A percentile compares a stretch with the other conserved stretches of the same genome.
Conservation (phyloP, 2,888 invertebrate genomes). For the Apamea monoglypha region DNA sequence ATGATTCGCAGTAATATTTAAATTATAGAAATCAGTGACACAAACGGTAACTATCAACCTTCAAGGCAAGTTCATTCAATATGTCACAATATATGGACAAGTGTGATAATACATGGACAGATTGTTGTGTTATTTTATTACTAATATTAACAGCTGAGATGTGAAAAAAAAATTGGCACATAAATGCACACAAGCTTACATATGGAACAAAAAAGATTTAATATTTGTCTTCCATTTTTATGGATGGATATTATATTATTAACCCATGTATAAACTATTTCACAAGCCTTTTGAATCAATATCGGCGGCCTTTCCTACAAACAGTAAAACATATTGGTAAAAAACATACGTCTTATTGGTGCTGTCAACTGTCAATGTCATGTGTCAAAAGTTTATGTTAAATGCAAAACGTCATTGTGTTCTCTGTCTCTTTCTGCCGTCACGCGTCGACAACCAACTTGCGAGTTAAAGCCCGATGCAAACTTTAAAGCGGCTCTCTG, state of each 20-base stretch:
- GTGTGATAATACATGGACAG: constrained; percentile 28
- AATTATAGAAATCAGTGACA: constrained; percentile 18
- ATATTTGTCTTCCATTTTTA: not conserved
- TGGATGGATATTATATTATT: not conserved
- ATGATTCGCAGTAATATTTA: constrained; percentile 13
- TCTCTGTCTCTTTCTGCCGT: not conserved
- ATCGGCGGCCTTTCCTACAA: not conserved
- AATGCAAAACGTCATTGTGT: not conserved
- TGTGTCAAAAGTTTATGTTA: not conserved
- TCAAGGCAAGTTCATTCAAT: constrained; percentile 27
- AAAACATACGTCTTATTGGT: not conserved
- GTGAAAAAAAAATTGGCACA: constrained; percentile 31
- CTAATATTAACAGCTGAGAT: constrained; percentile 21
- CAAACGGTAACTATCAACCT: constrained; percentile 19
- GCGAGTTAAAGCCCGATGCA: not conserved
- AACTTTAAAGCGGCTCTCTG: not conserved
- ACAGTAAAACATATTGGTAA: too few relatives aligned
- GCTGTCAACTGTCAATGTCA: not conserved
- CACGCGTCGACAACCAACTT: not conserved
- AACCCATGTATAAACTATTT: not conserved
- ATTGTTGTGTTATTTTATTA: constrained; percentile 38
- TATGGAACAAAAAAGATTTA: not conserved
- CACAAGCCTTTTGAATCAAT: not conserved
- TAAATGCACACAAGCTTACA: not conserved
- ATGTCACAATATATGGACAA: constrained; percentile 38